These are phyloP conservation scores for Grammomys surdaster DNA, from an alignment of 2,113 vertebrate genomes.

Conservation along the genomic window DNA sequence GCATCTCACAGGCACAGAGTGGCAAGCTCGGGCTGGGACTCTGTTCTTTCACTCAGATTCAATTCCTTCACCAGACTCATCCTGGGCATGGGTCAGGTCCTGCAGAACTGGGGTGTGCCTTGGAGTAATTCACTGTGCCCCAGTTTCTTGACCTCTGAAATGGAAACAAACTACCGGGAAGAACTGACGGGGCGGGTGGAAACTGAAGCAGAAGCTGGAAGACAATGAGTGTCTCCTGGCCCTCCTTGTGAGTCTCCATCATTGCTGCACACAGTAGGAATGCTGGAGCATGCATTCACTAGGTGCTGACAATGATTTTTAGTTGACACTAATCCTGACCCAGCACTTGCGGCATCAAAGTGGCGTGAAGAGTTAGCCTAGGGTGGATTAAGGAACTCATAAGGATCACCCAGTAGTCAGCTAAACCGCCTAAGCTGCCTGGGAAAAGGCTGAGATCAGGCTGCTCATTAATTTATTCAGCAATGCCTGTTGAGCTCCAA, in stretches of 20 bases:
- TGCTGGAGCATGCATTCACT: background rate
- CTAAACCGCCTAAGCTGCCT: constrained; percentile 66
- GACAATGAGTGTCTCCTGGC: background rate
- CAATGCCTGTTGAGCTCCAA: constrained; percentile 10
- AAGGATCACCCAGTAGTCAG: constrained; percentile 68
- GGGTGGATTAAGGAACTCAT: constrained; percentile 62
- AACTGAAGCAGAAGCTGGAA: background rate
- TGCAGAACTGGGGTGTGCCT: background rate
- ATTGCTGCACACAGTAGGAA: constrained; percentile 30
- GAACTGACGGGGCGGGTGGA: background rate
- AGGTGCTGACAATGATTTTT: background rate
- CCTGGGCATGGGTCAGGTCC: background rate
- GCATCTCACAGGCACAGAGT: background rate
- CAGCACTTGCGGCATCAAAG: constrained; percentile 7
- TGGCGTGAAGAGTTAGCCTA: constrained; percentile 17
- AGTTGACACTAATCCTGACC: background rate
- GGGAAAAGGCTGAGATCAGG: constrained; percentile 65
- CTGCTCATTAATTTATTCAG: constrained; percentile 55
- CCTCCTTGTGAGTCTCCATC: background rate
- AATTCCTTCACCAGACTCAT: background rate
- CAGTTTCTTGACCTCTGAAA: constrained; percentile 32
- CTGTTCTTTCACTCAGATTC: background rate
- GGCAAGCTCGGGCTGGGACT: background rate
- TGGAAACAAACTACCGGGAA: background rate
- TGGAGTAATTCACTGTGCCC: background rate